These are phyloP conservation scores for Tapera naevia DNA, from an alignment of 2,797 vertebrate species.

Conservation along the genomic window DNA sequence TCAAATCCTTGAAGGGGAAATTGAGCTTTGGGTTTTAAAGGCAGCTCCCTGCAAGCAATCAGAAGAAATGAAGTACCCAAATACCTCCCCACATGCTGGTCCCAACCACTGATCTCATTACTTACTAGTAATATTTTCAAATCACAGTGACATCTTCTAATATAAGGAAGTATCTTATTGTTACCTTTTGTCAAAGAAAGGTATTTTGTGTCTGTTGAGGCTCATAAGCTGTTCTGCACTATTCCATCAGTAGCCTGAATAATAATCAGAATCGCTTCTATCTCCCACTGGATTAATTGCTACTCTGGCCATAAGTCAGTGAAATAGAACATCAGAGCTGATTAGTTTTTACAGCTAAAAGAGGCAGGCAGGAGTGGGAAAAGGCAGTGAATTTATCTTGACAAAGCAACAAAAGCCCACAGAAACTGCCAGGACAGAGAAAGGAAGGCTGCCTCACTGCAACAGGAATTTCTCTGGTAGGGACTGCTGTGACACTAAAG, in stretches of 20 bases:
- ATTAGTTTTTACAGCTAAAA: background rate
- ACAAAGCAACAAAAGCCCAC: background rate
- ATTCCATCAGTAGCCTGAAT: background rate
- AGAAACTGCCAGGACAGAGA: background rate
- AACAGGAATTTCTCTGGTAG: background rate
- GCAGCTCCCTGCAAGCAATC: background rate
- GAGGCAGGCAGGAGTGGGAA: background rate
- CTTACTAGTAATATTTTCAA: background rate
- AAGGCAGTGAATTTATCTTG: background rate
- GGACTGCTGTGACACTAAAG: background rate
- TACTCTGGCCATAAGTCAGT: background rate
- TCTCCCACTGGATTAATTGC: background rate
- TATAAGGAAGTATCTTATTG: background rate
- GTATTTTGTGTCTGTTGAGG: background rate
- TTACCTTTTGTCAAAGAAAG: background rate
- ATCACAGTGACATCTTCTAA: background rate
- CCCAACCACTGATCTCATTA: background rate
- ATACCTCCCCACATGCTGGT: background rate
- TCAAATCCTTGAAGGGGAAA: background rate
- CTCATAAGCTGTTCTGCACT: background rate
- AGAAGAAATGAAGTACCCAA: background rate
- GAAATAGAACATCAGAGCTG: background rate
- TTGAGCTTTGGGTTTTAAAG: background rate
- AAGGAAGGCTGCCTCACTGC: background rate
- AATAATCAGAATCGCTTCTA: background rate